Percentiles rank a stretch among this genome's conserved stretches.
These are phyloP conservation scores for Drosophila ohnishii DNA, from an alignment of 1,140 invertebrate genomes.

Conservation along the genomic window DNA sequence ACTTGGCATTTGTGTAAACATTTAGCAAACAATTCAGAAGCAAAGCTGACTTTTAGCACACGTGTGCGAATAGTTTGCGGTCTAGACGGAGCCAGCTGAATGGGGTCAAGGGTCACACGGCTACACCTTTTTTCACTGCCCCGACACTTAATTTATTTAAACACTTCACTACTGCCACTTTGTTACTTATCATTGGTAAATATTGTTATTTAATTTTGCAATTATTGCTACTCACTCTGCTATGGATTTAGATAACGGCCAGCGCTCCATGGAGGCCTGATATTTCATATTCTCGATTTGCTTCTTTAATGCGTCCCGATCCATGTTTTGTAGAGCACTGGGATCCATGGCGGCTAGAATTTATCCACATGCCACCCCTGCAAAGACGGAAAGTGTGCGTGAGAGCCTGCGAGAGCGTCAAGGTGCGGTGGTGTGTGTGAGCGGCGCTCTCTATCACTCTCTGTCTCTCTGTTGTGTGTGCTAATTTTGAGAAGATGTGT, in stretches of 20 bases:
- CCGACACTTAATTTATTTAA: not conserved
- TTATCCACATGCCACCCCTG: constrained; percentile 83
- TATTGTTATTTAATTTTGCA: constrained; percentile 15
- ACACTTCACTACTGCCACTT: constrained; percentile 3
- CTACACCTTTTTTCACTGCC: constrained; percentile 11
- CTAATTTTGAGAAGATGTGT: constrained; percentile 28
- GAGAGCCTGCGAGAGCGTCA: constrained; percentile 34
- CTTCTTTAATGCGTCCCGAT: constrained; percentile 97
- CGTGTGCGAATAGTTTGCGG: constrained; percentile 61
- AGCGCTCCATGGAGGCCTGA: constrained; percentile 97
- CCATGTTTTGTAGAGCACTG: constrained; percentile 96
- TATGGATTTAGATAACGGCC: constrained; percentile 96
- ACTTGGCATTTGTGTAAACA: constrained; percentile 68
- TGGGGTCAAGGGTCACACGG: constrained; percentile 43
- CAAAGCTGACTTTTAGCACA: constrained; percentile 29
- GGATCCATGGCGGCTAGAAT: constrained; percentile 89
- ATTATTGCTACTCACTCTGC: constrained; percentile 91
- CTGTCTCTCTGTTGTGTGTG: constrained; percentile 21
- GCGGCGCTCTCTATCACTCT: not conserved
- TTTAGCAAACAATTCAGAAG: constrained; percentile 40
- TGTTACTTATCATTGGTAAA: constrained; percentile 1
- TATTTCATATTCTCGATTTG: constrained; percentile 99
- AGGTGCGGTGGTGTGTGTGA: constrained; percentile 10
- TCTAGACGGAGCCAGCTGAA: constrained; percentile 31
- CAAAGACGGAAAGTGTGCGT: constrained; percentile 57